Base-by-base conservation (phyloP, 2,888 invertebrate species). In the Trissolcus brochymenae region DNA sequence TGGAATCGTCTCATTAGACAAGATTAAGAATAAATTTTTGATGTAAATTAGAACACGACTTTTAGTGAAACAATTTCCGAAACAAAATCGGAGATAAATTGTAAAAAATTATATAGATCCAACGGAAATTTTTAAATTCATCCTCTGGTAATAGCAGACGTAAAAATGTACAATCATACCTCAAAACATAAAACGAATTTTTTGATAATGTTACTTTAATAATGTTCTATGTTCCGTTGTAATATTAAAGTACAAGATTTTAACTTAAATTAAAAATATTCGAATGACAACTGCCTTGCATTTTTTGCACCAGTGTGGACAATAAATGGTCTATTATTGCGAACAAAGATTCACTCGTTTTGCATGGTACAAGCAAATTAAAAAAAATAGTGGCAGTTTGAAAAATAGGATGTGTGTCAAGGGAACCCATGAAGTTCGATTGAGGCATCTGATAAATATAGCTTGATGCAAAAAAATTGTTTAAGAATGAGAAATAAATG, bases 371-470 rank as follows among this genome's bases (percentile, higher is more conserved):
- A 53, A 59, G 35, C 16, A 57, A 43, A 43, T 29, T 41, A 67
- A 59, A 51, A 59, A 67, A 59, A 57, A n/a, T n/a, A 50, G 11
- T 29, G 19, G 21, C 14, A 35, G 35, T 49, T 67, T 53, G 53
- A 67, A 53, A 59, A 67, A 67, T 43, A 59, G 59, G 59, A 67
- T 67, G 53, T 59, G 53, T 59, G 67, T 53, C 67, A 67, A 59
- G 67, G 59, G 67, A 55, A 67, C 59, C 51, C 51, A 43, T n/a
- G 43, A 53, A 59, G 40, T 51, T 57, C 57, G 51, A 53, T 53
- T 59, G 53, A n/a, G n/a, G n/a, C n/a, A n/a, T n/a, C n/a, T n/a
- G n/a, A n/a, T n/a, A n/a, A n/a, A n/a, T n/a, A n/a, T n/a, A n/a
- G n/a, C n/a, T n/a, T n/a, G n/a, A n/a, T n/a, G n/a, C n/a, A n/a